Conservation (phyloP, 2,113 vertebrate species). For the Turnix velox region DNA sequence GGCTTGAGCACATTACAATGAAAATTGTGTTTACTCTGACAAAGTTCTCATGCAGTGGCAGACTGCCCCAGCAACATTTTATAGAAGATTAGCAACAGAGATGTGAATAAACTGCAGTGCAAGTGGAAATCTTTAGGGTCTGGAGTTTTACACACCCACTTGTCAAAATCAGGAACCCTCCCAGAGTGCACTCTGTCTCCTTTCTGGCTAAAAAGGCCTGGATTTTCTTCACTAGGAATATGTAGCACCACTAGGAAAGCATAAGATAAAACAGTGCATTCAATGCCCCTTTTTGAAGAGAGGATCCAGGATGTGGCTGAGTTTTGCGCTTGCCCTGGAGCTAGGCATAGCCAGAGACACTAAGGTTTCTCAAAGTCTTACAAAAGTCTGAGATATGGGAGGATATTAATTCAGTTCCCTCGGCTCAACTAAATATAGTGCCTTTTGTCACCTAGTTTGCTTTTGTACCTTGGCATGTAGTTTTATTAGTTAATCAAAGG, state of each 20-base stretch:
- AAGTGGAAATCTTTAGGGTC: background rate
- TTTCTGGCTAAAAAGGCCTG: background rate
- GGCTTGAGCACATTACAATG: background rate
- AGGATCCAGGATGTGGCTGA: background rate
- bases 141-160: background rate
- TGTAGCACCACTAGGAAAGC: background rate
- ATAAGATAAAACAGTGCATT: background rate
- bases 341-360: background rate
- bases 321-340: background rate
- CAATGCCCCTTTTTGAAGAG: background rate
- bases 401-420: background rate
- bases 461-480: background rate
- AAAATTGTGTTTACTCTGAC: background rate
- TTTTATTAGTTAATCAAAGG: background rate
- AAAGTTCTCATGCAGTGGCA: background rate
- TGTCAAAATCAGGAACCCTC: background rate
- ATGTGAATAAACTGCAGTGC: background rate
- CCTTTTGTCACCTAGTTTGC: background rate
- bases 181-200: background rate
- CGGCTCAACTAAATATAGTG: background rate
- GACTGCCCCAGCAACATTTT: background rate
- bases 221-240: background rate
- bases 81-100: background rate
- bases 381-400: background rate
- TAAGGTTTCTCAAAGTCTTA: background rate